A percentile compares a stretch with the other conserved stretches of the same genome.
phyloP scores from a whole-genome alignment of 2,888 invertebrate species.

The Aproaerema taeniolella region DNA sequence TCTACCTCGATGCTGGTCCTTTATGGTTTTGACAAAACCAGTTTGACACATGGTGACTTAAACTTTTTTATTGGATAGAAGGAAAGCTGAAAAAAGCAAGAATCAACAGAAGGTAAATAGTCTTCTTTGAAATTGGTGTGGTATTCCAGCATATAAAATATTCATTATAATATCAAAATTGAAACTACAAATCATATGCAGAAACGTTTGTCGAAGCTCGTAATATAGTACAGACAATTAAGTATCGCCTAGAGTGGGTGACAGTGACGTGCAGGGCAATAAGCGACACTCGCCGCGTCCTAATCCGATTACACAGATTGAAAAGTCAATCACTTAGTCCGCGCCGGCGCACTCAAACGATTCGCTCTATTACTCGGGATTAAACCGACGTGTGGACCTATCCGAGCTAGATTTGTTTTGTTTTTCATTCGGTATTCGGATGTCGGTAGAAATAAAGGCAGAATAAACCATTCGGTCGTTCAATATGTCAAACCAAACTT shows the following conservation, averaged over 20 bases:
- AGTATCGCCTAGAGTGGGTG: slow-evolving; percentile 24
- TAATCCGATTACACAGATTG: slow-evolving; percentile 62
- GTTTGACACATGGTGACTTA: no score
- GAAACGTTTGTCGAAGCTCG: slow-evolving; percentile 2
- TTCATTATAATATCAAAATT: no score
- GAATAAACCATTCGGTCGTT: no score
- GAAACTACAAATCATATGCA: slow-evolving; percentile 7
- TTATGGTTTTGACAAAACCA: no score
- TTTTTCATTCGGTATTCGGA: slow-evolving; percentile 22
- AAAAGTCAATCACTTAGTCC: slow-evolving; percentile 73
- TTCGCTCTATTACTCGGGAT: slow-evolving; percentile 50
- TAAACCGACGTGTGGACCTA: slow-evolving; percentile 46
- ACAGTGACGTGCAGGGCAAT: slow-evolving; percentile 38
- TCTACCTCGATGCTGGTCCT: no score
- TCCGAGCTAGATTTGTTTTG: slow-evolving; percentile 36
- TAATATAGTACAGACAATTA: slow-evolving; percentile 27
- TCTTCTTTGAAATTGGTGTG: no score
- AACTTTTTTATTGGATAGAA: no score
- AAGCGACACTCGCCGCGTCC: slow-evolving; percentile 27
- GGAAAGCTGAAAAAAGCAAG: no score
- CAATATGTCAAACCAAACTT: no score
- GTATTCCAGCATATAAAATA: no score
- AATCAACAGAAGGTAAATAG: no score
- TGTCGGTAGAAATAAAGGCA: no score
- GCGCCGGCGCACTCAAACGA: slow-evolving; percentile 59